Conservation (phyloP, 2,888 invertebrate species). For the Lepidonotus clava region DNA sequence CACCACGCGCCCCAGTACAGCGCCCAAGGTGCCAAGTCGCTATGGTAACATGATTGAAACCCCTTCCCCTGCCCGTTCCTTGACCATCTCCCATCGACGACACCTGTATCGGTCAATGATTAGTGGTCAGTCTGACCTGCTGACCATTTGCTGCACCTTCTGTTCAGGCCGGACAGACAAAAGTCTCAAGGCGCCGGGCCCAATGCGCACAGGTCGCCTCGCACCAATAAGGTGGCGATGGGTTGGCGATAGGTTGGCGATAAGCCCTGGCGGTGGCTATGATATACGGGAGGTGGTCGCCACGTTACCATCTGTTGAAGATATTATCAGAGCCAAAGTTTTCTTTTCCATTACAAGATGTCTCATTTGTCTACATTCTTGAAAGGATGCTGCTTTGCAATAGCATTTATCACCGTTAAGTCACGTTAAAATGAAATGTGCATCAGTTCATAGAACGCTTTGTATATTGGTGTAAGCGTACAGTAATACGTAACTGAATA, state of each 20-base stretch:
- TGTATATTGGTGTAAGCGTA: no score
- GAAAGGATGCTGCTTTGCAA: no score
- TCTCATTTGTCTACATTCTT: no score
- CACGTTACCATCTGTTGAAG: slow-evolving; percentile 6
- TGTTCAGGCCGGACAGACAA: neutral
- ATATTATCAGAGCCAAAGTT: neutral
- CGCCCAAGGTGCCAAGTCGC: slow-evolving; percentile 11
- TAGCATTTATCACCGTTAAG: no score
- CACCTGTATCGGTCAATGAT: neutral
- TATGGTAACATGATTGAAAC: slow-evolving; percentile 4
- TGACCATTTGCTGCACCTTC: neutral
- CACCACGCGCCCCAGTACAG: no score
- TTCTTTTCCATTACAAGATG: no score
- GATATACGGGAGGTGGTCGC: neutral
- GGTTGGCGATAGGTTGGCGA: no score
- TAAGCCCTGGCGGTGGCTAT: neutral
- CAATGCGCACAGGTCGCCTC: neutral
- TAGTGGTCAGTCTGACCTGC: neutral
- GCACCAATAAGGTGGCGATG: neutral
- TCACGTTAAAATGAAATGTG: no score
- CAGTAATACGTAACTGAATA: no score
- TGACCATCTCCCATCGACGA: neutral
- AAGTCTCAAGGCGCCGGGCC: neutral
- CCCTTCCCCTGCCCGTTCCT: neutral
- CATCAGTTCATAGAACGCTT: no score